phyloP scores from a whole-genome alignment of 2,888 invertebrate genomes.

The Ochropacha duplaris region DNA sequence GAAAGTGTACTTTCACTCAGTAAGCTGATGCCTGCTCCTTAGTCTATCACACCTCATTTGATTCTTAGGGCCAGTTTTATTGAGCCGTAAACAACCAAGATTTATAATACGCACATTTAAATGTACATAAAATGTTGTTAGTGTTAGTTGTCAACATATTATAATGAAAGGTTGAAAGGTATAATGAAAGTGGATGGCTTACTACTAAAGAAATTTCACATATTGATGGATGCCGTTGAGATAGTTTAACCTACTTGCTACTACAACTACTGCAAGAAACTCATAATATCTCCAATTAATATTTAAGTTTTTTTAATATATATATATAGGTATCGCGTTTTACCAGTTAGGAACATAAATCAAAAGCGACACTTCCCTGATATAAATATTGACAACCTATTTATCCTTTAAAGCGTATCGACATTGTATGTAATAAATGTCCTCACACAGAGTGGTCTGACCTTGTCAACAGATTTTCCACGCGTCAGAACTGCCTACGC shows the following conservation, averaged over 20 bases:
- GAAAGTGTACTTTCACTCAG: conserved; percentile 80
- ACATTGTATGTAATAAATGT: conserved; percentile 16
- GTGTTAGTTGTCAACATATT: neutral
- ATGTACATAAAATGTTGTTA: neutral
- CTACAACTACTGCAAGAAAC: too few species aligned
- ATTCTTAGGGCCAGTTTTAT: conserved; percentile 59
- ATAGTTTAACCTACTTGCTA: too few species aligned
- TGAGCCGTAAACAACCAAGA: conserved; percentile 38
- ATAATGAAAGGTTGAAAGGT: neutral
- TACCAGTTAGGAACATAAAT: too few species aligned
- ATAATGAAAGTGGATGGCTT: too few species aligned
- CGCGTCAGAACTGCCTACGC: conserved; percentile 44
- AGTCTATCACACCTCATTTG: conserved; percentile 76
- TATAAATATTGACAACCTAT: conserved; percentile 13
- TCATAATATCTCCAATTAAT: too few species aligned
- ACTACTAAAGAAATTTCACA: too few species aligned
- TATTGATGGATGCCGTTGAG: too few species aligned
- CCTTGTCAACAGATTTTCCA: conserved; percentile 48
- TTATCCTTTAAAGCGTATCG: conserved; percentile 25
- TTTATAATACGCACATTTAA: conserved; percentile 22
- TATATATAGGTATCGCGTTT: too few species aligned
- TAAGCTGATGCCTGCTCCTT: conserved; percentile 72
- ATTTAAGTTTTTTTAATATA: too few species aligned
- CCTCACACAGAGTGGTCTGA: conserved; percentile 28
- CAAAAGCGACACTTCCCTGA: neutral